Percentiles rank a stretch among this genome's conserved stretches.
Conservation (phyloP, 1,140 invertebrate species). For the Akabosia matsudoensis region DNA sequence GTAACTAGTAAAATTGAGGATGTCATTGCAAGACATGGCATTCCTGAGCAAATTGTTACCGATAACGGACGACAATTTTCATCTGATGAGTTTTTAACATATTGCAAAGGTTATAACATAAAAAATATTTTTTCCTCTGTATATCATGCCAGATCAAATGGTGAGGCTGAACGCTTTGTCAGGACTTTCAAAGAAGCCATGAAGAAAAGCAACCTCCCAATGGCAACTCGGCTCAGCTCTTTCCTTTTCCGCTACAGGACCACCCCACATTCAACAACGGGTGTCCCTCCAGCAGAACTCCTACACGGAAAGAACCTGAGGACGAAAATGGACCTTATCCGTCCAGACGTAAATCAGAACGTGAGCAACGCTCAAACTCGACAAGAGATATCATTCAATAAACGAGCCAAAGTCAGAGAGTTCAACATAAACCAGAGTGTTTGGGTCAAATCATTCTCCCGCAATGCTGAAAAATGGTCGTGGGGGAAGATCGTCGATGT, state of each 20-base stretch:
- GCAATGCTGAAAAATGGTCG: not conserved
- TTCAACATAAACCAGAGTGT: not conserved
- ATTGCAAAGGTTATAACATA: constrained; percentile 52
- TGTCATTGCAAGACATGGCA: constrained; percentile 51
- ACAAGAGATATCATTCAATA: not conserved
- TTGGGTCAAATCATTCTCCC: constrained; percentile 12
- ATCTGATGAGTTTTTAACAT: constrained; percentile 51
- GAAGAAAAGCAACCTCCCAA: constrained; percentile 41
- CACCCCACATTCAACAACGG: constrained; percentile 47
- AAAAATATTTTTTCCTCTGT: constrained; percentile 50
- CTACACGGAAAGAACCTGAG: not conserved
- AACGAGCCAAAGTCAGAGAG: not conserved
- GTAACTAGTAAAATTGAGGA: constrained; percentile 42
- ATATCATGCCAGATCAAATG: constrained; percentile 53
- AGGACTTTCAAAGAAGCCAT: constrained; percentile 45
- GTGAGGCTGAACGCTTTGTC: constrained; percentile 50
- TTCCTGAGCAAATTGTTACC: constrained; percentile 51
- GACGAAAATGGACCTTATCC: not conserved
- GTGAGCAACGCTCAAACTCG: not conserved
- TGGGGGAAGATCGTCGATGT: not conserved
- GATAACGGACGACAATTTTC: constrained; percentile 55
- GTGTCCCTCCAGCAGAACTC: constrained; percentile 39
- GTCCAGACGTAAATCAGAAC: not conserved
- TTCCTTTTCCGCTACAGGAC: constrained; percentile 48
- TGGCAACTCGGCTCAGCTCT: constrained; percentile 33